Conservation (phyloP, 2,113 vertebrate genomes). For the Thamnophis sirtalis region DNA sequence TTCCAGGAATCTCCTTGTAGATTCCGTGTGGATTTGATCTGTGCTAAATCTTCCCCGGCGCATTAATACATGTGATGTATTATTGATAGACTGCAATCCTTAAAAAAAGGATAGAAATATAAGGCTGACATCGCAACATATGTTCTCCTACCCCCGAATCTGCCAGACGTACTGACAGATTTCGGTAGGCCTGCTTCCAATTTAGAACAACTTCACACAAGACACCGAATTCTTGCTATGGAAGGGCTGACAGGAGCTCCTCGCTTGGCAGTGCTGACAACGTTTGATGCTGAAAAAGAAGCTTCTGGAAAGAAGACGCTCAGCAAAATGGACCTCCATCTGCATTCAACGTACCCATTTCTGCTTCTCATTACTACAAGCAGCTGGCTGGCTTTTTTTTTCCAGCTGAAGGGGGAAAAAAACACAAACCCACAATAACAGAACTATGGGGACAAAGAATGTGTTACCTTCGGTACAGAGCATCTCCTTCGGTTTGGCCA, state of each 20-base stretch:
- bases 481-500: constrained; percentile 72
- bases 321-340: not conserved
- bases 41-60: not conserved
- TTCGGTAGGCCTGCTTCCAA: not conserved
- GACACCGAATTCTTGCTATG: not conserved
- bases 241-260: not conserved
- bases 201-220: not conserved
- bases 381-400: not conserved
- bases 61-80: not conserved
- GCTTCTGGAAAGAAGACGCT: not conserved
- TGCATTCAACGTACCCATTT: not conserved
- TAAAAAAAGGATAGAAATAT: not conserved
- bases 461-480: constrained; percentile 70
- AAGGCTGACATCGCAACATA: not conserved
- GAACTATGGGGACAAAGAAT: not conserved
- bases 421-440: not conserved
- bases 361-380: not conserved
- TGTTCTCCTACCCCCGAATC: not conserved
- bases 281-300: not conserved
- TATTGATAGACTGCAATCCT: not conserved
- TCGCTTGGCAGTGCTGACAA: not conserved
- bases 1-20: not conserved
- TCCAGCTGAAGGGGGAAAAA: not conserved
- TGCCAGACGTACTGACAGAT: not conserved
- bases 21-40: not conserved